Base-by-base conservation (phyloP, 2,888 invertebrate species). In the Nomada flava region DNA sequence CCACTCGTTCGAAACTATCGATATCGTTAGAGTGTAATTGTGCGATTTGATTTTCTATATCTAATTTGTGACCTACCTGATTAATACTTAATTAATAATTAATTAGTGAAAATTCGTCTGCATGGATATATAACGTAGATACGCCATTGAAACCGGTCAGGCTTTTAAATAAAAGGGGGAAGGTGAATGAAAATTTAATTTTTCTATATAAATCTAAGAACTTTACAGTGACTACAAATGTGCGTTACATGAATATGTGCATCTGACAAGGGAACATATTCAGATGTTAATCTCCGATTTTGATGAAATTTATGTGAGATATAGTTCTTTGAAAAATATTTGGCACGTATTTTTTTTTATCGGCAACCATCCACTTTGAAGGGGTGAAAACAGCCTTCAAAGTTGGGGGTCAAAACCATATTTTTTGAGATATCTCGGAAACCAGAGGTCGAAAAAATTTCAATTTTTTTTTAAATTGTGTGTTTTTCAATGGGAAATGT, bases 131-230 rank as follows among this genome's bases (percentile, higher is more conserved):
- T 50, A 75, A 57, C 20, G 52, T 62, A 50, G 59, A 57, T 20
- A 13, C 10, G 44, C 44, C 7, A 44, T 29, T 73, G 23, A 20
- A 76, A 67, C 59, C 63, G 63, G 68, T 79, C 76, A 60, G 44
- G 52, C 44, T 60, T 57, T 29, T n/a, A 4, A n/a, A n/a, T 36
- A 20, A 36, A 20, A 36, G 26, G 3, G 55, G 3, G 59, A 53
- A 11, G 60, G 44, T 29, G 55, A 67, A n/a, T 47, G 15, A 47
- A 72, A 62, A 11, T 65, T 36, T 53, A 62, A 44, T 69, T 11
- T 74, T 67, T 77, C 60, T 62, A 60, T 74, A 74, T 53, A 55
- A 55, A 29, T 60, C 36, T 76, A 64, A 42, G 44, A 78, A 69
- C 20, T 26, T 75, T 57, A 63, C 63, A 64, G 44, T 42, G 42